Evolutionary conservation across 2,888 invertebrate genomes (phyloP), one percentile per base, ranked within the genome.

Genomic region (Harpalus rubripes): DNA sequence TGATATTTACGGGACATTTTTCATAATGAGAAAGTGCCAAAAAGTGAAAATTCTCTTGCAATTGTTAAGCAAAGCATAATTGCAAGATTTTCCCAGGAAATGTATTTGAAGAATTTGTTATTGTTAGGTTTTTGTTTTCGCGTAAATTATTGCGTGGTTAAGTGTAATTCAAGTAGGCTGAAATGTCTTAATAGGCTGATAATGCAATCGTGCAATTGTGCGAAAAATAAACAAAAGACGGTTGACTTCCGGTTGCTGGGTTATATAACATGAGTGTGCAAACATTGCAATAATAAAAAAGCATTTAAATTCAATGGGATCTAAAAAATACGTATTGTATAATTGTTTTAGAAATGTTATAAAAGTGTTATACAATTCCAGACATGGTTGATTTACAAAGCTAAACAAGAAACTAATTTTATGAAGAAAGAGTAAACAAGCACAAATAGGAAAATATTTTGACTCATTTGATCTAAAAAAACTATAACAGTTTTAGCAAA

Each of bases 161-260:
- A 68, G 26, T 26, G 39, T 15, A 68, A 68, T 68, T 68, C 16
- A 74, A 74, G 44, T 74, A 16, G 41, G 41, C 41, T 74, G 41
- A 68, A 74, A 52, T 74, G 44, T 44, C 72, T 74, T 74, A 44
- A 74, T 74, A 74, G 72, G n/a, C 44, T 44, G 44, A 32, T 68
- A 41, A 68, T 44, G n/a, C 16, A 44, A 44, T 68, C 68, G 44
- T 74, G 72, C 72, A 74, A 74, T 44, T 74, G 72, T 74, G 72
- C 72, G 72, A 74, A 74, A 74, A 74, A 74, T 74, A 74, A 74
- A 74, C 72, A 74, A 74, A 74, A 41, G 44, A 74, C 22, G 72
- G 8, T 12, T 18, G 72, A 74, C 72, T 74, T 74, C 72, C 72
- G 41, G 72, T 74, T 44, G 41, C 44, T 68, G 41, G 15, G 41